Percentiles rank a stretch among this genome's conserved stretches.
Conservation (phyloP, 2,113 vertebrate genomes). For the Entelurus aequoreus region DNA sequence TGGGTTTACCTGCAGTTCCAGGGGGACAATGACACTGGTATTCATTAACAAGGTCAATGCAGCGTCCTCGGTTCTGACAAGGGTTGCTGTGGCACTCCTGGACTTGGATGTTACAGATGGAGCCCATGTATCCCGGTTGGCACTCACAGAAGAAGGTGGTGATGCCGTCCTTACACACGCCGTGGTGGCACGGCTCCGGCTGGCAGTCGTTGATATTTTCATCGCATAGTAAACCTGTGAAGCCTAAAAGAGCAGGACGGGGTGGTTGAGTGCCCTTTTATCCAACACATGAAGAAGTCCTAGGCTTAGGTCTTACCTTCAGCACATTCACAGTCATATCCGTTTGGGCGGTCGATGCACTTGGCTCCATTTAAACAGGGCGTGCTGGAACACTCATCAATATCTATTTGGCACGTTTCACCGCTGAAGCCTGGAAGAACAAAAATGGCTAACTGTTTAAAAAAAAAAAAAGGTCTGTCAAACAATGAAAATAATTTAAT, state of each 20-base stretch:
- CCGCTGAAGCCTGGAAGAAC: constrained; percentile 82
- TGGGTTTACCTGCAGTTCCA: constrained; percentile 78
- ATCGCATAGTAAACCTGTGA: constrained; percentile 79
- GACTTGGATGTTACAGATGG: constrained; percentile 87
- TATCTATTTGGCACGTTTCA: constrained; percentile 88
- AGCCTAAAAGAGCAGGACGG: constrained; percentile 67
- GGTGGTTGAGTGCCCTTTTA: background rate
- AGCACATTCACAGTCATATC: constrained; percentile 91
- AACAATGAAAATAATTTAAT: background rate
- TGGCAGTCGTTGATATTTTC: constrained; percentile 88
- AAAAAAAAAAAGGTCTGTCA: background rate
- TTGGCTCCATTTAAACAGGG: constrained; percentile 92
- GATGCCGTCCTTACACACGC: constrained; percentile 85
- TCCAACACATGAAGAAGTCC: no score
- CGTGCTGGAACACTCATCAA: constrained; percentile 92
- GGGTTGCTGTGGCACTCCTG: constrained; percentile 88
- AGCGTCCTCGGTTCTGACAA: constrained; percentile 85
- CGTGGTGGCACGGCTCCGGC: constrained; percentile 87
- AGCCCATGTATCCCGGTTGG: constrained; percentile 81
- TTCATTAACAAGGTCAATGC: constrained; percentile 85
- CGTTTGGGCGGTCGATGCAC: constrained; percentile 87
- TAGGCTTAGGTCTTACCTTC: constrained; percentile 73
- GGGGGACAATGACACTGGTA: constrained; percentile 86
- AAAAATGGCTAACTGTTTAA: background rate
- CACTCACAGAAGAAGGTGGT: constrained; percentile 85